Evolutionary conservation across 2,888 invertebrate species (phyloP).

Genomic region (Pachliopta kotzebuea): DNA sequence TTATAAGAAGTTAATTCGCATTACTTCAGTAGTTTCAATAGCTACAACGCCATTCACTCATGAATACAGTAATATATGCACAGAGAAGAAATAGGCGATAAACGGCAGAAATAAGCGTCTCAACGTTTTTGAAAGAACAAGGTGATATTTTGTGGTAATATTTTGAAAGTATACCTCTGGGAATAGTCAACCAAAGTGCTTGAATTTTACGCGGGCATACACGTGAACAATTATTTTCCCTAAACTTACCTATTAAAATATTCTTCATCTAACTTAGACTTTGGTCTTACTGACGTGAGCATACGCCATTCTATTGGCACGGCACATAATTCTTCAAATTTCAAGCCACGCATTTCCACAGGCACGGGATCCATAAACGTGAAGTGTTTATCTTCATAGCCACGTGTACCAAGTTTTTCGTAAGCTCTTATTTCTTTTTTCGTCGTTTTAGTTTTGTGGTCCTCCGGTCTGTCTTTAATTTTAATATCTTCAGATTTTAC

Average conservation of each 20-base stretch:
- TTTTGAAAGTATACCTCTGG: no score
- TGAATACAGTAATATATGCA: no score
- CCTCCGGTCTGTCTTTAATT: constrained; percentile 84
- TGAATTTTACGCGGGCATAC: not conserved
- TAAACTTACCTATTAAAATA: constrained; percentile 86
- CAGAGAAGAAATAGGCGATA: no score
- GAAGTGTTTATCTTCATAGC: constrained; percentile 76
- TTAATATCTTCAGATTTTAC: constrained; percentile 88
- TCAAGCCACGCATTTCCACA: constrained; percentile 87
- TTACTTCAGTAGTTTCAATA: no score
- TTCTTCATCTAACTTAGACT: constrained; percentile 91
- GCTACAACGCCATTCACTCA: no score
- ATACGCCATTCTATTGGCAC: constrained; percentile 96
- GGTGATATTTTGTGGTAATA: no score
- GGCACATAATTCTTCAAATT: constrained; percentile 88
- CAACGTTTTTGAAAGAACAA: no score
- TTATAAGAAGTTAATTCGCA: no score
- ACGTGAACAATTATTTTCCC: not conserved
- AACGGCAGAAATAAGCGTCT: no score
- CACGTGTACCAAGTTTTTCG: constrained; percentile 83
- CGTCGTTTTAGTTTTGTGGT: constrained; percentile 87
- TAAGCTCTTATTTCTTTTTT: constrained; percentile 85
- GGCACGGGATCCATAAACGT: constrained; percentile 88
- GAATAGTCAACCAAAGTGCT: not conserved
- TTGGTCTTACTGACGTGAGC: constrained; percentile 93